Evolutionary conservation across 2,888 invertebrate genomes (phyloP), one percentile per base, ranked within the genome.

Genomic region (Nasonovia ribisnigri): DNA sequence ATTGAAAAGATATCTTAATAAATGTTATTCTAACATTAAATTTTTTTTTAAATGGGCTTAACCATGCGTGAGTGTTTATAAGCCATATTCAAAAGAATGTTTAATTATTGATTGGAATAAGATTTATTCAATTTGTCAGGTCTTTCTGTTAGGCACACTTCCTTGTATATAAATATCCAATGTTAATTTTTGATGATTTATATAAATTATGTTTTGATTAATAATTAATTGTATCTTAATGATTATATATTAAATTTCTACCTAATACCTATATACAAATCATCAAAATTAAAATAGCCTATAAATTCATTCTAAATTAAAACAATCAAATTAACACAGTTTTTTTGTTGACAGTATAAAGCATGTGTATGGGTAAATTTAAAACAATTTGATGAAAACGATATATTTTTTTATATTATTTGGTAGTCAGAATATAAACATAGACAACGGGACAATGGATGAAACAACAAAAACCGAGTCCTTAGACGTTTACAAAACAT

Each of bases 401-500:
- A 77, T 48, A 51, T n/a, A n/a, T n/a, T 8, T 29, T 92, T 10
- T 92, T 57, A 13, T 10, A 29, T 29, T 60, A 54, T 88, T 48
- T 26, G 16, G 36, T 87, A 11, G 87, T 88, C 42, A 11, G 26
- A 36, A 36, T 57, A 77, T 54, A 48, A 20, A 88, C 67, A n/a
- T n/a, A 8, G 67, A 67, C 46, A 54, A 57, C 26, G 42, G 92
- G 51, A 51, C 46, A 54, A 57, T 16, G 42, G 92, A 67, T 42
- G 57, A 36, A 43, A 46, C 43, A 42, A 92, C n/a, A 92, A 84
- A 89, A n/a, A 43, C 20, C n/a, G 57, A 84, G 89, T 29, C 26
- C 1, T 57, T 26, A 57, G 84, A 93, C 46, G 26, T 93, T 89
- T 93, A 84, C 89, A 57, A 89, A 84, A 93, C 89, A 89, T 93